phyloP scores from a whole-genome alignment of 1,140 invertebrate species.

The Euborellia annulipes region DNA sequence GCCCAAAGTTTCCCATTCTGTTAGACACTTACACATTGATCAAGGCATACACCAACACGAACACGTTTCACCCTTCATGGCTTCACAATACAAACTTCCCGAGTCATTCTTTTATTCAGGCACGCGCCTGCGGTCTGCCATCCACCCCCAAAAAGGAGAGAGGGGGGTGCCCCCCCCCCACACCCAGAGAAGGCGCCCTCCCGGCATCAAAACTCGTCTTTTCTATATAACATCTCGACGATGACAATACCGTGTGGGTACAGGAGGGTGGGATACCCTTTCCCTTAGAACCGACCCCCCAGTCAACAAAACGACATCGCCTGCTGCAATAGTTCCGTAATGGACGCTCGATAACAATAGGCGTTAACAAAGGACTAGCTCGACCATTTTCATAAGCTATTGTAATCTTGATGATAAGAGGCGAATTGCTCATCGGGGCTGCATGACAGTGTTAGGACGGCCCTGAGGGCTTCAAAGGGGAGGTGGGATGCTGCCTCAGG shows the following conservation, averaged over 20 bases:
- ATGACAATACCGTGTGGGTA: too few species aligned
- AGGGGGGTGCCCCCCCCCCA: neutral
- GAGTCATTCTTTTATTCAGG: slow-evolving; percentile 14
- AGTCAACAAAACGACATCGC: slow-evolving; percentile 15
- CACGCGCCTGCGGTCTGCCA: neutral
- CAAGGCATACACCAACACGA: neutral
- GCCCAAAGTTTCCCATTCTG: too few species aligned
- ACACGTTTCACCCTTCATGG: slow-evolving; percentile 14
- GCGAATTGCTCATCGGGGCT: slow-evolving; percentile 10
- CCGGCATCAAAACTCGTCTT: too few species aligned
- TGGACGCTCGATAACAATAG: slow-evolving; percentile 16
- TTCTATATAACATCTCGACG: too few species aligned
- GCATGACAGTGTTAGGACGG: slow-evolving; percentile 3
- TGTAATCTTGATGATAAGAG: slow-evolving; percentile 12
- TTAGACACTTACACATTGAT: neutral
- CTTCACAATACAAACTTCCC: slow-evolving; percentile 14
- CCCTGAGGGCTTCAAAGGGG: too few species aligned
- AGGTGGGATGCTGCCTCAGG: too few species aligned
- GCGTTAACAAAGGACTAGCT: slow-evolving; percentile 16
- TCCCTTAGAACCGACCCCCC: slow-evolving; percentile 1
- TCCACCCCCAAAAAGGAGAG: neutral
- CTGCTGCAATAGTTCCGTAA: slow-evolving; percentile 14
- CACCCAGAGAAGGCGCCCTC: neutral
- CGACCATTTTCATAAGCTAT: slow-evolving; percentile 18
- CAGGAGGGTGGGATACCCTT: neutral